Evolutionary conservation across 1,140 invertebrate species (phyloP), one percentile per base, ranked within the genome.

Genomic region (Meloidogyne floridensis): DNA sequence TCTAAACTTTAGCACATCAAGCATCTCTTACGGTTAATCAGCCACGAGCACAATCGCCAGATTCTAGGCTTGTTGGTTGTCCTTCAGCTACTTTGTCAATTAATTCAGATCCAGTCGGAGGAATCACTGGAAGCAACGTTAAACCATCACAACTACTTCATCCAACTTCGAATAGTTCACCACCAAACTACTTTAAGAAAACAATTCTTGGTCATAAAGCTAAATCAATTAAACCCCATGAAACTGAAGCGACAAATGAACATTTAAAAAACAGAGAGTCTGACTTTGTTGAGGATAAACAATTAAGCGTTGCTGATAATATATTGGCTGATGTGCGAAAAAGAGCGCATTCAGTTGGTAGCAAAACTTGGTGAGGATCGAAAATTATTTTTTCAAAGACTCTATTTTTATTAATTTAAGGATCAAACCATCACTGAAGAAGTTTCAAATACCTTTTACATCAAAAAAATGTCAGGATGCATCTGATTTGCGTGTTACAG

Each of bases 21-120:
- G 43, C 42, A 8, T 13, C 77, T 2, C 20, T 51, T 8, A n/a
- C 59, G 6, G 15, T 79, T 75, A 51, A 54, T 0, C 82, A 65
- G 5, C 15, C 82, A n/a, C 75, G 84, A 15, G 82, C 83, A 13
- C 80, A 85, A 18, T 84, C 83, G 10, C 72, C 86, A 11, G 83
- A 80, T 18, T 84, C 83, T 72, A 78, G 73, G 47, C 83, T 84
- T 47, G 47, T 7, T 8, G 47, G 4, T 47, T 47, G 47, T 8
- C 47, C 15, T 2, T 51, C 56, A 32, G n/a, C 20, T 71, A 10
- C 69, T 13, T n/a, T 47, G 70, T 20, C 59, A 42, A 20, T 65
- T 53, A 53, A n/a, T 18, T 20, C 81, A 43, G 56, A 65, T 72
- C 20, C 8, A 15, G 72, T 32, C 84, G 72, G 51, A 69, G 47